Base-by-base conservation (phyloP, 2,113 vertebrate species). In the Leiothrix lutea region DNA sequence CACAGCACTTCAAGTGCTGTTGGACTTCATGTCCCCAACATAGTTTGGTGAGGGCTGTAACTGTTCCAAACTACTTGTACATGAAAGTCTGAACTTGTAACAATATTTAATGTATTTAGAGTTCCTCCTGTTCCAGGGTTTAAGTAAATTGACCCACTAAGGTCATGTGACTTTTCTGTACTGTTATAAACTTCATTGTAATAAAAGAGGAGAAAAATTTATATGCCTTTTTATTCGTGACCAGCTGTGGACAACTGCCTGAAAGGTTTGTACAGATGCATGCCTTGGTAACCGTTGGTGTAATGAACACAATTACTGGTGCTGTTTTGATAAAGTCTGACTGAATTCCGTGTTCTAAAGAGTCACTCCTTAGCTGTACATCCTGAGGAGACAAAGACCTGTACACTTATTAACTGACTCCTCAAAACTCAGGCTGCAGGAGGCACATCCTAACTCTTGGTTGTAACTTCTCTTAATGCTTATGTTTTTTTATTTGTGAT, bases 1-100 rank as follows among this genome's bases (percentile, higher is more conserved):
- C 99, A 98, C 99, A 99, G 99, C 99, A 98, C 95, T 96, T 95
- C 98, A 97, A 71, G 98, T 99, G 99, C 99, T 99, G 99, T 99
- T 99, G 99, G 99, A 99, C 99, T 98, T 98, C 96, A 96, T 53
- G 99, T 99, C 99, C 99, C 99, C 99, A 99, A 99, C 99, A 72
- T 98, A 98, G 98, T 98, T 99, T 99, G 99, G 99, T 99, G 99
- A 99, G 99, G 99, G 99, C 98, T 98, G 98, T 99, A 98, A 98
- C 95, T 98, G 94, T 98, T 97, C 96, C 96, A 95, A 97, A 94
- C 96, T 98, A 97, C 95, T 86, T 98, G 98, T 98, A 98, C 97
- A 97, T 97, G 98, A 97, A 97, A 98, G 96, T 96, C 97, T 98
- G 98, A 98, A 98, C 97, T 98, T 98, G 98, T 97, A 98, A 98